Evolutionary conservation across 2,797 vertebrate species (phyloP).

Genomic region (Erithacus rubecula): DNA sequence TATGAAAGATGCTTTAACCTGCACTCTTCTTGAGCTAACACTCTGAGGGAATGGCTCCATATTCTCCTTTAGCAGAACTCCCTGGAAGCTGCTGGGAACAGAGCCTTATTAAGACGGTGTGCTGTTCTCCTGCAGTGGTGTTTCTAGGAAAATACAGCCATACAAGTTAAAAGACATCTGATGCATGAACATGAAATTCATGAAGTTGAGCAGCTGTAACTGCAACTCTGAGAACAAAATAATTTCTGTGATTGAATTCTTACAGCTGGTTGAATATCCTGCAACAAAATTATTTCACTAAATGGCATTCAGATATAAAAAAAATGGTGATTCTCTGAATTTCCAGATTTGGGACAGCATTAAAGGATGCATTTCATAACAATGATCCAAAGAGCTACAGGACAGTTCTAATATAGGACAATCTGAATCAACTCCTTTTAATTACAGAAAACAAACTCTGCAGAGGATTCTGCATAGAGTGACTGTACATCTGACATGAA

Average conservation of each 20-base stretch:
- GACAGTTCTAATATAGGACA: neutral
- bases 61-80: neutral
- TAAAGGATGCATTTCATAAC: neutral
- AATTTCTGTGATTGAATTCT: neutral
- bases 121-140: neutral
- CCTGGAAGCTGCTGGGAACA: neutral
- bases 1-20: neutral
- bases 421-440: neutral
- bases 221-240: neutral
- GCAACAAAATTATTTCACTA: neutral
- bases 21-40: neutral
- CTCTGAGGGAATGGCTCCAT: neutral
- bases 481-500: neutral
- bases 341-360: neutral
- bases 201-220: neutral
- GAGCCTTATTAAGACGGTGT: neutral
- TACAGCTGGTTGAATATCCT: neutral
- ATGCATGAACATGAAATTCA: neutral
- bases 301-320: neutral
- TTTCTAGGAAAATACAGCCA: neutral
- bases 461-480: neutral
- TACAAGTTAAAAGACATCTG: neutral
- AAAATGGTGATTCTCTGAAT: neutral
- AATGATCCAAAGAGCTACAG: neutral
- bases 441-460: neutral